phyloP scores from a whole-genome alignment of 2,888 invertebrate species.

The Ectemnius continuus region DNA sequence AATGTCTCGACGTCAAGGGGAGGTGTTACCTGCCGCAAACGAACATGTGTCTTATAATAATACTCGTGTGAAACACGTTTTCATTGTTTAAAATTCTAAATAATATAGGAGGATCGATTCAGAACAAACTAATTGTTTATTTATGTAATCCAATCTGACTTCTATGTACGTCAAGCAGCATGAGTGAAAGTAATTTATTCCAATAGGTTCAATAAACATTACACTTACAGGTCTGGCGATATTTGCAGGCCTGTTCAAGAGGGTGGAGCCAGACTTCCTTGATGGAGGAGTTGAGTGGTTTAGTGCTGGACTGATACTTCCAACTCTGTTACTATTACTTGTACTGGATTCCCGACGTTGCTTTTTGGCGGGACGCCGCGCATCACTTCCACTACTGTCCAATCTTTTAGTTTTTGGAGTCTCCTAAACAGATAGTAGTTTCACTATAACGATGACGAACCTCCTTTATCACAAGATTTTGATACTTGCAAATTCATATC shows the following conservation, averaged over 20 bases:
- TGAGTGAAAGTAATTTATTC: background rate
- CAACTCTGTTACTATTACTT: slow-evolving; percentile 78
- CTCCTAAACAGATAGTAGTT: slow-evolving; percentile 62
- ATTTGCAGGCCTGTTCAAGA: slow-evolving; percentile 85
- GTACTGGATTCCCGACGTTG: slow-evolving; percentile 77
- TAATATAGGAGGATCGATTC: too few species aligned
- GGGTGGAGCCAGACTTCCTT: slow-evolving; percentile 78
- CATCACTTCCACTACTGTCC: slow-evolving; percentile 67
- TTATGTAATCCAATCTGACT: too few species aligned
- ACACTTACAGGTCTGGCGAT: slow-evolving; percentile 85
- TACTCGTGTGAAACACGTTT: too few species aligned
- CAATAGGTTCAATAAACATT: slow-evolving; percentile 11
- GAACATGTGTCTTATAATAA: too few species aligned
- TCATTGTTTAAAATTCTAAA: too few species aligned
- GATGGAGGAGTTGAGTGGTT: slow-evolving; percentile 80
- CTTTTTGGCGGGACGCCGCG: slow-evolving; percentile 73
- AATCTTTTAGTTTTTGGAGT: slow-evolving; percentile 74
- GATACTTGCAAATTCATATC: background rate
- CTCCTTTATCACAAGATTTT: background rate
- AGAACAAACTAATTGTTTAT: too few species aligned
- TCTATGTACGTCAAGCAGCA: too few species aligned
- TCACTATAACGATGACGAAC: background rate
- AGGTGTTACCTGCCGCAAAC: slow-evolving; percentile 82
- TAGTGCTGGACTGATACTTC: slow-evolving; percentile 77
- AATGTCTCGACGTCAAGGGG: slow-evolving; percentile 88